Percentiles rank a stretch among this genome's conserved stretches.
phyloP scores from a whole-genome alignment of 2,797 vertebrate species.

The Simalia tracyae region DNA sequence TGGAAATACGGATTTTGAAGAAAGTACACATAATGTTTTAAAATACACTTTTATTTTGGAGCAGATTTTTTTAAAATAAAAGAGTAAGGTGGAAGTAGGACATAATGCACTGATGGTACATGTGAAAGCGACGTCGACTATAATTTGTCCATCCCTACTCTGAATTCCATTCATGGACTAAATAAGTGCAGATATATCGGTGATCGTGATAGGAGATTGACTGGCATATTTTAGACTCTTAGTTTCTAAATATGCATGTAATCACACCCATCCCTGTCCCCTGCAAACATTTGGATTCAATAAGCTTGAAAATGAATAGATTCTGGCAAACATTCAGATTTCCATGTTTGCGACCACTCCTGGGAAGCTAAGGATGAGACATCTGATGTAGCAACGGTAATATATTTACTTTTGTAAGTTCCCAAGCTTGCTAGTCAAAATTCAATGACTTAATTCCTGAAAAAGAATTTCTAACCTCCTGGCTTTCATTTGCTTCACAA shows the following conservation, averaged over 20 bases:
- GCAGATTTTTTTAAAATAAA: background rate
- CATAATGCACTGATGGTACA: background rate
- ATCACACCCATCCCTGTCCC: background rate
- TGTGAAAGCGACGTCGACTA: background rate
- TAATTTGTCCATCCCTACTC: background rate
- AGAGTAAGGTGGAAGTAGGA: background rate
- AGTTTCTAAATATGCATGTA: background rate
- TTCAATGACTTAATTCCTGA: constrained; percentile 26
- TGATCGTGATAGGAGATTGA: too few relatives aligned
- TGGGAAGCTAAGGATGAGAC: background rate
- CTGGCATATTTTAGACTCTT: background rate
- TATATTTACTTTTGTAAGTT: constrained; percentile 27
- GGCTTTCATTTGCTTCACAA: constrained; percentile 36
- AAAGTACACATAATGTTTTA: too few relatives aligned
- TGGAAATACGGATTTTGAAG: background rate
- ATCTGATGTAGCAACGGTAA: constrained; percentile 17
- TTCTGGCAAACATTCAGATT: constrained; percentile 29
- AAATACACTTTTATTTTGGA: background rate
- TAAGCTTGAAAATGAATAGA: constrained; percentile 21
- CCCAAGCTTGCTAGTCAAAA: constrained; percentile 24
- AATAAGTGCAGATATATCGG: too few relatives aligned
- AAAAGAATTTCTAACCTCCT: constrained; percentile 40
- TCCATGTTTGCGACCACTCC: constrained; percentile 12
- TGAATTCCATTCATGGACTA: background rate
- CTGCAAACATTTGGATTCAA: background rate